Base-by-base conservation (phyloP, 1,140 invertebrate species). In the Himalopsyche phryganea region DNA sequence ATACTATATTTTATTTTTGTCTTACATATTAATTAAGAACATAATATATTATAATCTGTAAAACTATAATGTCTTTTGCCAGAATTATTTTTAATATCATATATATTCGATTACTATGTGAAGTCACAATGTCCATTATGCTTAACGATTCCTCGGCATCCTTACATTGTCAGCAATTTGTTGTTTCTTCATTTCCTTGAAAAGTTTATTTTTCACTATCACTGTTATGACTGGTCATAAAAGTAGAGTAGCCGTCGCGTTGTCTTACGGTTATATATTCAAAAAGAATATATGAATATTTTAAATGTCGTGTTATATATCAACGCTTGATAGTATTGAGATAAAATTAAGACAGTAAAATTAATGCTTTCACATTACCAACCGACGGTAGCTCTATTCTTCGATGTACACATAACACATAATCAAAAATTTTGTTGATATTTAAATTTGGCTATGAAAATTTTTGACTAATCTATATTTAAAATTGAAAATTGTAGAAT, bases 401-500 rank as follows among this genome's bases (percentile, higher is more conserved):
- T 28, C 9, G 23, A 28, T 28, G 40, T 14, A 6, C 6, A 10
- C 10, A 5, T 42, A n/a, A n/a, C n/a, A n/a, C n/a, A n/a, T n/a
- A n/a, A 28, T 38, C 44, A 6, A 23, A 44, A 50, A 36, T 49
- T 63, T 59, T 47, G 46, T 54, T 58, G 58, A 61, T 74, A 72
- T 76, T 76, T 72, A 75, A 73, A 75, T 75, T 74, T 76, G 75
- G 74, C 74, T 75, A 74, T 76, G 75, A 75, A 75, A 76, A 73
- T 74, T 75, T 73, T 74, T 75, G 73, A 75, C 74, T 72, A 73
- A 73, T 75, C 74, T 28, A 28, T 28, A 28, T 28, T 28, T 28
- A 28, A 28, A 28, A 28, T 5, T 28, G 23, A n/a, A n/a, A n/a
- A n/a, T 70, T 74, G 74, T 75, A 70, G 72, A 75, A 73, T 71